Percentiles rank a stretch among this genome's conserved stretches.
These are phyloP conservation scores for Lasioglossum albipes DNA, from an alignment of 1,140 invertebrate genomes.

Conservation along the genomic window DNA sequence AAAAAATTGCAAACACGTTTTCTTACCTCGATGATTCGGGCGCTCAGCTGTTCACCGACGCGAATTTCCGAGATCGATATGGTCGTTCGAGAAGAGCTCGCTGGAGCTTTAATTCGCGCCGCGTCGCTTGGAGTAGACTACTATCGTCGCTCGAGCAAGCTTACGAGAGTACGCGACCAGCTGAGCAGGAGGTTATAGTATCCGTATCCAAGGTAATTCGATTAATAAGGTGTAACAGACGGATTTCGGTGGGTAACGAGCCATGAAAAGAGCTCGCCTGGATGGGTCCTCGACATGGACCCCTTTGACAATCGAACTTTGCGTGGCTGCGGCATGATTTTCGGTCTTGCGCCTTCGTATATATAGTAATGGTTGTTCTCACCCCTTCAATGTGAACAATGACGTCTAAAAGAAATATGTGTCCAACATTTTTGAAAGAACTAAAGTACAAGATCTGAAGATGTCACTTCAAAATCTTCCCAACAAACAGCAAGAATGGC, in stretches of 20 bases:
- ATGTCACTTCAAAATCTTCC: too few relatives aligned
- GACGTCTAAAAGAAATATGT: too few relatives aligned
- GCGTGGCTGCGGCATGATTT: neutral
- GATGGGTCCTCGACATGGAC: neutral
- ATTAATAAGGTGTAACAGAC: conserved; percentile 58
- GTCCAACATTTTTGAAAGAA: too few relatives aligned
- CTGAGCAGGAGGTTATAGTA: conserved; percentile 14
- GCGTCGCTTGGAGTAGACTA: too few relatives aligned
- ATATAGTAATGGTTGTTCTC: too few relatives aligned
- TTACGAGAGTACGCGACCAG: too few relatives aligned
- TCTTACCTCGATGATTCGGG: neutral
- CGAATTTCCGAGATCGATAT: too few relatives aligned
- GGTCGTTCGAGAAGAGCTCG: neutral
- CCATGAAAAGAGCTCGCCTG: conserved; percentile 16
- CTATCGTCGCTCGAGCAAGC: too few relatives aligned
- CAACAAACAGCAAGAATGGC: too few relatives aligned
- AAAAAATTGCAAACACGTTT: neutral
- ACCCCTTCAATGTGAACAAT: too few relatives aligned
- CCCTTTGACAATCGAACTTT: conserved; percentile 8
- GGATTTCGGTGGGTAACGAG: conserved; percentile 55
- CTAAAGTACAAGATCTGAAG: too few relatives aligned
- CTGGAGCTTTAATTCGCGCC: conserved; percentile 14
- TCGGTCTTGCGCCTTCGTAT: neutral
- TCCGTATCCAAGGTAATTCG: conserved; percentile 54
- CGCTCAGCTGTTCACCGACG: neutral